Conservation (phyloP, 2,888 invertebrate genomes). For the Lepidochrysops patricia region DNA sequence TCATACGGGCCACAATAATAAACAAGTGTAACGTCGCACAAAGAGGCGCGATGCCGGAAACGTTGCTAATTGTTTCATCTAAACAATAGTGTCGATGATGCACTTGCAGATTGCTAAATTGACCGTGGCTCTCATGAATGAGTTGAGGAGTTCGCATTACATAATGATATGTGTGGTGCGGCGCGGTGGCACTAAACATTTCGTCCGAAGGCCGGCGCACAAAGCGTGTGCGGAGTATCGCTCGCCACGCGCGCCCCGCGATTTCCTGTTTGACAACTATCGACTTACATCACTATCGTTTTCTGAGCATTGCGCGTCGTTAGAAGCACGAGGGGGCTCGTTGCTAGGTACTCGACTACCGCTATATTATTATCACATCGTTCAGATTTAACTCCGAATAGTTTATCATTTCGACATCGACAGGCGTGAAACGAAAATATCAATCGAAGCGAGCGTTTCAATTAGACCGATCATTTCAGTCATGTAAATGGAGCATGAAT, state of each 20-base stretch:
- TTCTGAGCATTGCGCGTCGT: constrained; percentile 64
- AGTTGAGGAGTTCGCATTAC: constrained; percentile 52
- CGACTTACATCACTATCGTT: constrained; percentile 72
- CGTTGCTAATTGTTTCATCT: constrained; percentile 28
- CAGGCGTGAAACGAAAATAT: constrained; percentile 42
- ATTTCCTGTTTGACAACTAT: constrained; percentile 74
- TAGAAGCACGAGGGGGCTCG: constrained; percentile 66
- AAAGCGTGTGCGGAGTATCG: constrained; percentile 57
- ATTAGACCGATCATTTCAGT: constrained; percentile 59
- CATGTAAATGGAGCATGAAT: constrained; percentile 62
- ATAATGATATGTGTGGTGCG: constrained; percentile 40
- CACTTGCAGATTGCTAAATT: constrained; percentile 39
- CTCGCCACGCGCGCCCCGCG: constrained; percentile 64
- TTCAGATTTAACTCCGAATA: neutral
- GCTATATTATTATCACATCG: neutral
- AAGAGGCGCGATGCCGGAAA: constrained; percentile 31
- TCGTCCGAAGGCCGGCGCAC: constrained; percentile 62
- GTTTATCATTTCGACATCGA: constrained; percentile 24
- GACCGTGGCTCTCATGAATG: constrained; percentile 57
- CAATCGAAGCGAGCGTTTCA: constrained; percentile 51
- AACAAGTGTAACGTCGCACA: constrained; percentile 29
- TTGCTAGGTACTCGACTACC: constrained; percentile 51
- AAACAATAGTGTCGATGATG: constrained; percentile 36
- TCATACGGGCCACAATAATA: constrained; percentile 24
- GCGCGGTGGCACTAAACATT: constrained; percentile 49